These are phyloP conservation scores for Aporophyla lueneburgensis DNA, from an alignment of 2,888 invertebrate genomes.

Conservation along the genomic window DNA sequence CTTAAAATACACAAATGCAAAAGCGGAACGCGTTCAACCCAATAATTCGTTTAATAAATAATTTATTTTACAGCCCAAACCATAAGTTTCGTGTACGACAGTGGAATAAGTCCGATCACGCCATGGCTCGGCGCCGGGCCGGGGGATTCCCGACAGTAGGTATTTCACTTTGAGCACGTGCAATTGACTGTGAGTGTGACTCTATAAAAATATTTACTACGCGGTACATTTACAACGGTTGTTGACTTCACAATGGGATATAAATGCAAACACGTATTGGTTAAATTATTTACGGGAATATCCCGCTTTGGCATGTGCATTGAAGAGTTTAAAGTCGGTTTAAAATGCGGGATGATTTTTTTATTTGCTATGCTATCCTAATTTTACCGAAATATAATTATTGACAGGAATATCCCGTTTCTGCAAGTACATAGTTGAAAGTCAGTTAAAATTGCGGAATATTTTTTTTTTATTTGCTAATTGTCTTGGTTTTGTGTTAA, in stretches of 20 bases:
- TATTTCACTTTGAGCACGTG: slow-evolving; percentile 76
- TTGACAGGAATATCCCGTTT: slow-evolving; percentile 20
- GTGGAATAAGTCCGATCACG: slow-evolving; percentile 79
- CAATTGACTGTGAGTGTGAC: slow-evolving; percentile 75
- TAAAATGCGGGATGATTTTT: slow-evolving; percentile 1
- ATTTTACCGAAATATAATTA: slow-evolving; percentile 1
- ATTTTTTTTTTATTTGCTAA: too few species aligned
- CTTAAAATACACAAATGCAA: slow-evolving; percentile 28
- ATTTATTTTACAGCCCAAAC: slow-evolving; percentile 79
- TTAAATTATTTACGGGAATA: slow-evolving; percentile 45
- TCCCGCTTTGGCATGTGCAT: slow-evolving; percentile 10
- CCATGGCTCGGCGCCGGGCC: slow-evolving; percentile 70
- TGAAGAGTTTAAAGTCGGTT: slow-evolving; percentile 6
- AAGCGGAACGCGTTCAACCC: slow-evolving; percentile 45
- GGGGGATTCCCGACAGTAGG: slow-evolving; percentile 77
- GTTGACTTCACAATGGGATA: slow-evolving; percentile 60
- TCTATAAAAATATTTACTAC: slow-evolving; percentile 68
- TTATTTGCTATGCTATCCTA: not conserved
- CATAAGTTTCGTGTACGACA: slow-evolving; percentile 79
- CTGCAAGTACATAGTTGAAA: too few species aligned
- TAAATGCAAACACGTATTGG: slow-evolving; percentile 63
- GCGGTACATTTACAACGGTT: slow-evolving; percentile 54
- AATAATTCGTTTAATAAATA: too few species aligned
- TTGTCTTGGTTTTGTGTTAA: too few species aligned
- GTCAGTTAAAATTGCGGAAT: too few species aligned